Conservation (phyloP, 35 echinoderm and acorn worm genomes). For the Holothuria glaberrima region DNA sequence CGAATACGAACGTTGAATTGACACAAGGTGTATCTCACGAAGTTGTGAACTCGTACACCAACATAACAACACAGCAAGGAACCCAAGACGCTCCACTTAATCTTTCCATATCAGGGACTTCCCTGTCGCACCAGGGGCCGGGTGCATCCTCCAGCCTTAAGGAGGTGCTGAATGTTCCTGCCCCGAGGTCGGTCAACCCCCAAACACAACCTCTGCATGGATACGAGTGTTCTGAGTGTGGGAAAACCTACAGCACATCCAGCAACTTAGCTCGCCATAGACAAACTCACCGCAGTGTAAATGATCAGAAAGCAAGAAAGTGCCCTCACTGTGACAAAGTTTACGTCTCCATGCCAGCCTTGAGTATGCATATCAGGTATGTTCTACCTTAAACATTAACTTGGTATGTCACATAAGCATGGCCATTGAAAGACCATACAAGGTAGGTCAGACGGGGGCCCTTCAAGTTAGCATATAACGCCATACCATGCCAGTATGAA, state of each 20-base stretch:
- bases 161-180: slow-evolving; percentile 42
- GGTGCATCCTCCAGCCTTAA: neutral
- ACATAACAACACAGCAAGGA: neutral
- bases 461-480: too few relatives aligned
- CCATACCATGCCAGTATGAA: too few relatives aligned
- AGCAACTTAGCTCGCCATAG: slow-evolving; percentile 96
- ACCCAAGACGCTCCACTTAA: slow-evolving; percentile 45
- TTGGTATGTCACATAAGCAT: too few relatives aligned
- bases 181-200: slow-evolving; percentile 4
- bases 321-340: slow-evolving; percentile 99
- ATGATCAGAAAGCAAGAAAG: slow-evolving; percentile 93
- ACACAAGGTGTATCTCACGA: neutral
- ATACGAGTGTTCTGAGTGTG: slow-evolving; percentile 93
- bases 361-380: slow-evolving; percentile 99
- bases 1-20: neutral
- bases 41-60: too few relatives aligned
- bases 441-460: too few relatives aligned
- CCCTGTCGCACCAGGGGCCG: neutral
- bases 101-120: slow-evolving; percentile 8
- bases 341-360: slow-evolving; percentile 99
- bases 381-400: neutral
- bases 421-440: too few relatives aligned
- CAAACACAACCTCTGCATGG: slow-evolving; percentile 25
- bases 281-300: slow-evolving; percentile 96
- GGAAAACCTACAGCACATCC: slow-evolving; percentile 97